Evolutionary conservation across 2,797 vertebrate genomes (phyloP), one percentile per base, ranked within the genome.

Genomic region (Phylloscopus collybita): DNA sequence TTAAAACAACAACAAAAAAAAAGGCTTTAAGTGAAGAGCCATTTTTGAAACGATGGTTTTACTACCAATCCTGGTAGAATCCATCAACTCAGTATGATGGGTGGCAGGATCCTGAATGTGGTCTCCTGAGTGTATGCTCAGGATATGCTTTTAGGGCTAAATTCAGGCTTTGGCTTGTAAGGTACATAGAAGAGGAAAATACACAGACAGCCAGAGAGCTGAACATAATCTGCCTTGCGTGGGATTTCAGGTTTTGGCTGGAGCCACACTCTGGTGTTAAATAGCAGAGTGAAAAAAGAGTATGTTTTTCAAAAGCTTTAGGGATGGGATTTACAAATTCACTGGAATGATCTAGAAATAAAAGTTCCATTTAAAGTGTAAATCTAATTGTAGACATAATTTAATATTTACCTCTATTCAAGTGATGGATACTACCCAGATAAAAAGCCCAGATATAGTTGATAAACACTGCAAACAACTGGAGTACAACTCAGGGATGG

Each of bases 241-340:
- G 96, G 92, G 95, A 95, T 94, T 95, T 92, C 78, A 89, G 88
- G 74, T 80, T 75, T 96, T 95, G 94, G 96, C 96, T 93, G 38
- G 80, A 89, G 56, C 72, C 65, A 56, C 29, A 32, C 8, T 71
- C 36, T 29, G 57, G 92, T 94, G 87, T 90, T 89, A 87, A 95
- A 91, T 83, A 93, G 89, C 92, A 69, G 75, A 62, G 72, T 72
- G 69, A 19, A 93, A 79, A 72, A 61, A 85, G 25, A 70, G 50
- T 44, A 36, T 83, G 40, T 82, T 87, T 91, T 93, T 76, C 53
- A 76, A 76, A 93, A 95, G 54, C 9, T 42, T 67, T 91, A 86
- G 81, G 60, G 53, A 64, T 61, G 50, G 40, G 88, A 87, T 95
- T 94, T 92, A 91, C 83, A 85, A 96, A 95, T 94, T 90, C 29